Percentiles rank a stretch among this genome's conserved stretches.
These are phyloP conservation scores for Ophion costatus DNA, from an alignment of 2,888 invertebrate species.

Conservation along the genomic window DNA sequence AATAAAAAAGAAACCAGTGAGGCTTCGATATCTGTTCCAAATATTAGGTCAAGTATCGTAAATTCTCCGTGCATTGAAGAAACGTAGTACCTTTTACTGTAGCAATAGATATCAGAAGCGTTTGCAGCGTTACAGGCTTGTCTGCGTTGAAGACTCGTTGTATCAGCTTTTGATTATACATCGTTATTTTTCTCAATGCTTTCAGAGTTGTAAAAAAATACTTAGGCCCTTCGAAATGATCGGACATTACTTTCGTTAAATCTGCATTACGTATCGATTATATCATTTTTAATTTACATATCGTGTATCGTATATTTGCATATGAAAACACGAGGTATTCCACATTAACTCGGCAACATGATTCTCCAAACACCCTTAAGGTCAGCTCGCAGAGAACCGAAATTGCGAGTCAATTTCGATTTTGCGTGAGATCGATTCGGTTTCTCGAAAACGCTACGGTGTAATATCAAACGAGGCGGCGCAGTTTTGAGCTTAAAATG, in stretches of 20 bases:
- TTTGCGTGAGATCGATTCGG: neutral
- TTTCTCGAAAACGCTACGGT: neutral
- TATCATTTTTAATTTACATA: conserved; percentile 36
- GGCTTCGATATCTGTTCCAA: neutral
- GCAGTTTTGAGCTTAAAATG: no score
- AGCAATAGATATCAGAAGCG: conserved; percentile 29
- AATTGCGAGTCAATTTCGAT: neutral
- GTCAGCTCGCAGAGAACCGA: neutral
- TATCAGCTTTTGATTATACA: conserved; percentile 30
- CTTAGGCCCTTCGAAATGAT: conserved; percentile 72
- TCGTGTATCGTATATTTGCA: conserved; percentile 32
- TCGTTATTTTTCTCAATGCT: conserved; percentile 34
- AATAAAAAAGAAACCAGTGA: neutral
- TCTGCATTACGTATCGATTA: conserved; percentile 56
- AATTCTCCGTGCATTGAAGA: conserved; percentile 2
- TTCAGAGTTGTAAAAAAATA: conserved; percentile 71
- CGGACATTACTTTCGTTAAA: conserved; percentile 70
- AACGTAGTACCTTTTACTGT: conserved; percentile 10
- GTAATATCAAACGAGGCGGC: no score
- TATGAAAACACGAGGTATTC: conserved; percentile 4
- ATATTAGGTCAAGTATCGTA: neutral
- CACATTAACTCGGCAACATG: neutral
- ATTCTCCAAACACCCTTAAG: neutral
- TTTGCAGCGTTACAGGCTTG: conserved; percentile 49
- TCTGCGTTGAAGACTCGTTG: conserved; percentile 49